Base-by-base conservation (phyloP, 2,888 invertebrate species). In the Cylloceria caligata region DNA sequence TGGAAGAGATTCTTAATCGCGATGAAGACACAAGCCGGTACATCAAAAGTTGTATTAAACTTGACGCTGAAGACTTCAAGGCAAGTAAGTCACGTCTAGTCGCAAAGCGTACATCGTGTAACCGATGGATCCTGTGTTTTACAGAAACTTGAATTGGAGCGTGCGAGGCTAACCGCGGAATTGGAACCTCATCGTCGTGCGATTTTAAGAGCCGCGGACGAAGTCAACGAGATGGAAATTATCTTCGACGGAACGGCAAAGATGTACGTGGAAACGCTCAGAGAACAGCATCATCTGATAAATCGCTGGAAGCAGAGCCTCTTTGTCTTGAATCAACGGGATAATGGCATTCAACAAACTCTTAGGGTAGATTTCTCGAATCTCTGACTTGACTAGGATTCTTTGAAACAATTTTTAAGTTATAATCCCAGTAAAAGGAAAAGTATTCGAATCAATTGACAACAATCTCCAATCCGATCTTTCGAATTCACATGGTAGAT, bases 221-320 rank as follows among this genome's bases (percentile, higher is more conserved):
- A 95, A 80, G 93, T 94, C 49, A 93, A 92, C 34, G 94, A 94
- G 69, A 92, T 94, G 84, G 95, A 95, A 85, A 93, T 94, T 82
- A 93, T 93, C 73, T 88, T 95, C n/a, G 93, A 94, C 81, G 93
- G 93, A 72, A 94, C 94, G 0, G 93, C 94, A 0, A 93, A 93
- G 75, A 87, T 94, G 4, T 94, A 94, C 86, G 92, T 93, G 72
- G 93, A 95, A 85, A 95, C 95, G 7, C 94, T 96, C 90, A 93
- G 94, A 60, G 96, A 96, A 88, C 94, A 96, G 13, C 94, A 95
- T 39, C 94, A 95, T 81, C 94, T 96, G 93, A 95, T 96, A 89
- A 92, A 93, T 1, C 96, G 96, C 87, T 97, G 97, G 97, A 95
- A 96, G 62, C 94, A 94, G 52, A 95, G 96, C 1, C 95, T 96